Conservation (phyloP, 2,888 invertebrate genomes). For the Drosophila monieri region DNA sequence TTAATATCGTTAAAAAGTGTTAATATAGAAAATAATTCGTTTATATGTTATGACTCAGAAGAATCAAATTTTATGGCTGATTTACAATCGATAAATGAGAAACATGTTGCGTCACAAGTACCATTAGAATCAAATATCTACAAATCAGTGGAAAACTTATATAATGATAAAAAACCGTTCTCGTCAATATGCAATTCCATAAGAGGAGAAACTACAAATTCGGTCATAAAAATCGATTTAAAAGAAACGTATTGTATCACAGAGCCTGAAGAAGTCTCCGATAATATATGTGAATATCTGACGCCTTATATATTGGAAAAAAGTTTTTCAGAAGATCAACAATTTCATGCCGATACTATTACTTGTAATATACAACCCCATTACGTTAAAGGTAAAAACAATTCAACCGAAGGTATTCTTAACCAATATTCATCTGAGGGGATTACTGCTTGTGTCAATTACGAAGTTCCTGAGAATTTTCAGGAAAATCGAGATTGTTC, state of each 20-base stretch:
- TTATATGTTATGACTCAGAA: neutral
- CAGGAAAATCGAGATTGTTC: neutral
- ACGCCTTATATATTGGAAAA: slow-evolving; percentile 64
- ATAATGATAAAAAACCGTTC: neutral
- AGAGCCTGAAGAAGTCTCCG: slow-evolving; percentile 41
- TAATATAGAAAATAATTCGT: neutral
- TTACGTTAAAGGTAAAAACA: slow-evolving; percentile 11
- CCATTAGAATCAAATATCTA: neutral
- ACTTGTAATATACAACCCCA: slow-evolving; percentile 2
- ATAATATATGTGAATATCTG: slow-evolving; percentile 65
- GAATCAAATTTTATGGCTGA: neutral
- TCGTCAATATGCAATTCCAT: neutral
- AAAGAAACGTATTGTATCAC: neutral
- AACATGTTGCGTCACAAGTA: neutral
- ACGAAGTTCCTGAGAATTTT: neutral
- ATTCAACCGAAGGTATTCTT: slow-evolving; percentile 17
- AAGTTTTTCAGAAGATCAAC: slow-evolving; percentile 21
- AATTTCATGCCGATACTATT: slow-evolving; percentile 14
- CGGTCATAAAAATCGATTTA: neutral
- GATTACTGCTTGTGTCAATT: slow-evolving; percentile 31
- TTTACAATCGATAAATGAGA: neutral
- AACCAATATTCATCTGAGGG: slow-evolving; percentile 28
- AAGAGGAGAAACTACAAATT: neutral
- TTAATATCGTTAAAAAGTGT: neutral
- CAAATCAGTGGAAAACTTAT: slow-evolving; percentile 10